Conservation (phyloP, 2,113 vertebrate genomes). For the Eulemur rufifrons region DNA sequence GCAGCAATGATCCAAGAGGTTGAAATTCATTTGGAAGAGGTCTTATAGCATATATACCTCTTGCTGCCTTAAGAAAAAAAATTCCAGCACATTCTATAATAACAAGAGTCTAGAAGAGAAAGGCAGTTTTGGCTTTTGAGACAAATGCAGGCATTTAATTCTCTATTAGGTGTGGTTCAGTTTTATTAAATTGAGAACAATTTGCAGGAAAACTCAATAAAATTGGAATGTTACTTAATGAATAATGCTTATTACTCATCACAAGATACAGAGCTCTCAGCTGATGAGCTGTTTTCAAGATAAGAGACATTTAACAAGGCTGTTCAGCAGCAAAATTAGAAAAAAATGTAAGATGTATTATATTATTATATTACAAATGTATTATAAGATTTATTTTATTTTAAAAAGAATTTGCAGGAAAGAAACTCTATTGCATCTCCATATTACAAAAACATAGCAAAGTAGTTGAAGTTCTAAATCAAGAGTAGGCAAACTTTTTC, state of each 20-base stretch:
- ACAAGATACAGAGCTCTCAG: neutral
- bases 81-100: neutral
- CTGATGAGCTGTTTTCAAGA: conserved; percentile 50
- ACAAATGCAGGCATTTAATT: conserved; percentile 62
- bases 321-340: conserved; percentile 21
- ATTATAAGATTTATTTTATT: conserved; percentile 51
- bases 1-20: neutral
- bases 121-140: conserved; percentile 22
- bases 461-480: neutral
- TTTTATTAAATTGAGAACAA: conserved; percentile 73
- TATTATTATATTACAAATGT: conserved; percentile 9
- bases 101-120: conserved; percentile 39
- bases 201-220: conserved; percentile 67
- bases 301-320: conserved; percentile 49
- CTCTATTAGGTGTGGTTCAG: conserved; percentile 34
- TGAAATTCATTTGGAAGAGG: conserved; percentile 11
- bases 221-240: conserved; percentile 65
- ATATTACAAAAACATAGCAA: neutral
- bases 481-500: neutral
- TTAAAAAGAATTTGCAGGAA: conserved; percentile 3
- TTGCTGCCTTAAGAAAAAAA: conserved; percentile 24
- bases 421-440: neutral
- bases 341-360: neutral
- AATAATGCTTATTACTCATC: conserved; percentile 53
- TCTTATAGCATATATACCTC: neutral